Percentiles rank a stretch among this genome's conserved stretches.
phyloP scores from a whole-genome alignment of 2,113 vertebrate genomes.

The Cardinalis cardinalis region DNA sequence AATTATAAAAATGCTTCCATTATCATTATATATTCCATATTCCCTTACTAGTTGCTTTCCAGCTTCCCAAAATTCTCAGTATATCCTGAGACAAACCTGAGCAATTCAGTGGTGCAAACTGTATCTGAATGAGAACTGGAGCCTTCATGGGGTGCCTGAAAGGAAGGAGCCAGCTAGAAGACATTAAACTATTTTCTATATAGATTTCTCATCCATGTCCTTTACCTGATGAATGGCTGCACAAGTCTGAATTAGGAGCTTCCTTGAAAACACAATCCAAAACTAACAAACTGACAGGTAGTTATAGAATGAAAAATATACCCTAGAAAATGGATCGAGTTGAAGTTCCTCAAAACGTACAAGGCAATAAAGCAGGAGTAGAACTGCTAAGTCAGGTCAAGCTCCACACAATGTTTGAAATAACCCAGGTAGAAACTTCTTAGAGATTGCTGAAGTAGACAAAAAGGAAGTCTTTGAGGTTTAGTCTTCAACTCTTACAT shows the following conservation, averaged over 20 bases:
- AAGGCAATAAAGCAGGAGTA: neutral
- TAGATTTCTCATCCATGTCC: neutral
- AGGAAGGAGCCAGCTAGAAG: neutral
- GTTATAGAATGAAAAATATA: conserved; percentile 1
- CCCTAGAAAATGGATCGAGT: neutral
- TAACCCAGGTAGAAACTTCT: neutral
- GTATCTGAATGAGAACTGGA: neutral
- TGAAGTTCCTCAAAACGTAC: neutral
- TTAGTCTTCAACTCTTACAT: neutral
- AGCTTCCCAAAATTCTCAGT: neutral
- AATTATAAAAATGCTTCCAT: neutral
- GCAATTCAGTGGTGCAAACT: neutral
- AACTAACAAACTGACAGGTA: neutral
- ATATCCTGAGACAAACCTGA: neutral
- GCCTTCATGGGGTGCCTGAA: neutral
- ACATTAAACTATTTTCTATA: neutral
- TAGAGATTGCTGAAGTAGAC: neutral
- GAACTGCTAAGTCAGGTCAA: neutral
- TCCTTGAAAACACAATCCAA: neutral
- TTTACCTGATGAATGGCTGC: neutral
- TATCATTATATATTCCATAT: neutral
- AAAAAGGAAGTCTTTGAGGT: neutral
- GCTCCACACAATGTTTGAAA: neutral
- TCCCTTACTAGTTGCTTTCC: neutral
- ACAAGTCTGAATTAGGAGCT: neutral